Base-by-base conservation (phyloP, 2,797 vertebrate genomes). In the Gephyroberyx darwinii region DNA sequence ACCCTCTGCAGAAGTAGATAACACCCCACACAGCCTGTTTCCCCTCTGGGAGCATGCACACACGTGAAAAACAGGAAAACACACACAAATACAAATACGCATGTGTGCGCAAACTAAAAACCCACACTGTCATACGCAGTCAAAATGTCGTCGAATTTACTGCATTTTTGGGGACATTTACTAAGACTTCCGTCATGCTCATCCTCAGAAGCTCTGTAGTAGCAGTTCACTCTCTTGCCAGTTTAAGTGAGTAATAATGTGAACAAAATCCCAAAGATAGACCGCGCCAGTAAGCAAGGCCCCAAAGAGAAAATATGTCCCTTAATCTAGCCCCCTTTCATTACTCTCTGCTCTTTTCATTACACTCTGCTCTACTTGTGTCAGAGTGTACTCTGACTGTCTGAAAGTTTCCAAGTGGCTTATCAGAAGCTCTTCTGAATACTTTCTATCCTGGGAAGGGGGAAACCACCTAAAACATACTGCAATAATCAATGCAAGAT, bases 1-100 rank as follows among this genome's bases (percentile, higher is more conserved):
- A 93, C 89, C 85, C 87, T 91, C 91, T 91, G 89, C 86, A 92
- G 88, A 91, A 87, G 90, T 86, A 91, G 91, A 93, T 92, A 92
- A 92, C 92, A 92, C 92, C 88, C 88, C 87, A 89, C 90, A 92
- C 84, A 90, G 90, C 81, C 88, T 88, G 90, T 87, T 90, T 88
- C 88, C 86, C 86, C 89, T 90, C 82, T 87, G 89, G 89, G 88
- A 90, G 86, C 83, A 83, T 77, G 89, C 89, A 88, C 82, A 84
- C 82, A 87, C 84, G 82, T 84, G 86, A 85, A 88, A 89, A 88
- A 89, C 78, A 84, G 85, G 55, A 59, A 82, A 88, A 81, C 76
- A 84, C 85, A 88, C 87, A 86, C 55, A 41, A 48, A 56, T 87
- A 89, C 87, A 87, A 82, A 90, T 71, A 85, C 84, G 79, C 88